Percentiles rank a stretch among this genome's conserved stretches.
Evolutionary conservation across 2,797 vertebrate species (phyloP).

Genomic region (Enteromius mattozi): DNA sequence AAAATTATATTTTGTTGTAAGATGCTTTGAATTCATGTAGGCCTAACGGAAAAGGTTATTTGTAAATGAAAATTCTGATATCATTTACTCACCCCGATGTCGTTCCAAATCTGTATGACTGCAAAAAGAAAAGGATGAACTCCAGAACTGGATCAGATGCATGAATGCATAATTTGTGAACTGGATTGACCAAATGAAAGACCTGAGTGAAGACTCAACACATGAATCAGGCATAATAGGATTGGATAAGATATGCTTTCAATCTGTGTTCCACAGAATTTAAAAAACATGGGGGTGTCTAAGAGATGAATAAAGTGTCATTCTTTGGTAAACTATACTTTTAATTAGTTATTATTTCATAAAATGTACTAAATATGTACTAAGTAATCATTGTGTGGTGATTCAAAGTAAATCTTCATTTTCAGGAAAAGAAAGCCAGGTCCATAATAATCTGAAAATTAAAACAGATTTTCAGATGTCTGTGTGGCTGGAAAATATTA

Average conservation of each 20-base stretch:
- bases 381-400: conserved; percentile 6
- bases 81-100: neutral
- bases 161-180: neutral
- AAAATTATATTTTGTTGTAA: conserved; percentile 7
- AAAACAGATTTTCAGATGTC: neutral
- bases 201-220: neutral
- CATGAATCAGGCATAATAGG: neutral
- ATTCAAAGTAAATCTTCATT: conserved; percentile 4
- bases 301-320: neutral
- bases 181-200: neutral
- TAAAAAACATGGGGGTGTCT: neutral
- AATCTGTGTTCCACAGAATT: neutral
- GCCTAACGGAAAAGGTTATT: neutral
- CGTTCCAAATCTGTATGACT: neutral
- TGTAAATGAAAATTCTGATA: neutral
- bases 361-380: neutral
- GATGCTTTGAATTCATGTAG: neutral
- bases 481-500: neutral
- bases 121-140: neutral
- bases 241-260: neutral
- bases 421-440: neutral
- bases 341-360: conserved; percentile 12
- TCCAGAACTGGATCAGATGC: neutral
- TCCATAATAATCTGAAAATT: neutral
- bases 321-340: neutral